Conservation (phyloP, 2,888 invertebrate species). For the Ectropis crepuscularia region DNA sequence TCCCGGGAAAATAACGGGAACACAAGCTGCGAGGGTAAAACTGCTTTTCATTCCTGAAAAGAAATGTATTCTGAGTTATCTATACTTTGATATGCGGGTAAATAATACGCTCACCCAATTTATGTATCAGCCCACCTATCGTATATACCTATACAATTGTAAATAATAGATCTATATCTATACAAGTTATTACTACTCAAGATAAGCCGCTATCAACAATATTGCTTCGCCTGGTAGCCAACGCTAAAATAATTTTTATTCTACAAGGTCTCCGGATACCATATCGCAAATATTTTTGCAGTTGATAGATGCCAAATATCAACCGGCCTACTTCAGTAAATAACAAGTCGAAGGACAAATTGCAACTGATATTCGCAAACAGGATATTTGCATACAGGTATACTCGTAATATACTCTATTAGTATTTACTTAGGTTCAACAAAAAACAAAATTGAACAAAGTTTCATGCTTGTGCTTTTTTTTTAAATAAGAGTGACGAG, state of each 20-base stretch:
- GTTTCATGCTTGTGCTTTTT: no score
- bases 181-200: slow-evolving; percentile 21
- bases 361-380: not conserved
- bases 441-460: no score
- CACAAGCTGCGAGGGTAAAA: no score
- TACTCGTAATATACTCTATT: no score
- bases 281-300: slow-evolving; percentile 19
- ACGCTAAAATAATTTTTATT: slow-evolving; percentile 10
- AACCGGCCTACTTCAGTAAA: not conserved
- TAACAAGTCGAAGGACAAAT: slow-evolving; percentile 36
- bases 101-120: no score
- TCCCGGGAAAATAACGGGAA: no score
- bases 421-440: no score
- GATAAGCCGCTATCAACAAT: slow-evolving; percentile 23
- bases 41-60: no score
- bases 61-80: no score
- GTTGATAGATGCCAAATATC: slow-evolving; percentile 6
- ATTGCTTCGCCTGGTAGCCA: slow-evolving; percentile 5
- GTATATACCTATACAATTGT: slow-evolving; percentile 4
- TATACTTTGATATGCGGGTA: no score
- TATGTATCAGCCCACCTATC: not conserved
- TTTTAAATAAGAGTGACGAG: no score
- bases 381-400: not conserved
- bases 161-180: slow-evolving; percentile 18
- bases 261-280: slow-evolving; percentile 23